Evolutionary conservation across 2,888 invertebrate species (phyloP), one percentile per base, ranked within the genome.

Genomic region (Linnaemya tessellans): DNA sequence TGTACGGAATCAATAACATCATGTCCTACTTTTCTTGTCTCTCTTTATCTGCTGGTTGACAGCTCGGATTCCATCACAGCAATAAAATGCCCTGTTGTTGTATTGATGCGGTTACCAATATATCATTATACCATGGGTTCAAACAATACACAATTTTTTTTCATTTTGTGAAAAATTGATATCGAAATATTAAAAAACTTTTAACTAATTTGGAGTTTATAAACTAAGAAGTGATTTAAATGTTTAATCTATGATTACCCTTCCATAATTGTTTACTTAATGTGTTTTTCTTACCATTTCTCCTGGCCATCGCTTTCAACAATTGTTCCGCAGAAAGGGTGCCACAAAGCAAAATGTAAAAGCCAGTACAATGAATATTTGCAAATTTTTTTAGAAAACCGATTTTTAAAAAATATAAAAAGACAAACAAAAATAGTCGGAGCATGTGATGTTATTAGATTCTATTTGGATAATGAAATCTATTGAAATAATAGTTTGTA

Each of bases 91-190:
- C 30, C 30, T 30, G 30, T 30, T 30, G 30, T 30, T 30, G 30
- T 30, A 30, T 2, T 2, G 3, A 3, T 30, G 3, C 30, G 5
- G 30, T 5, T 30, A 30, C 30, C 30, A 30, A 5, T 30, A 30
- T 30, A 30, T 30, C 30, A 30, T 30, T 30, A 2, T 30, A 5
- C 5, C 3, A 30, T 30, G 30, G 30, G 62, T 73, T 65, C 30
- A 54, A 54, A 79, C 56, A 80, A 67, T 80, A 73, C 73, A 80
- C 65, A 80, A 46, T 73, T 80, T 73, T 80, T 65, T 80, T 73
- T 73, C 2, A 41, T 10, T 11, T 38, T 46, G 49, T 25, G 11
- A 10, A 62, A 62, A 62, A 60, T 8, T 38, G 22, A n/a, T 30
- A 20, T 11, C 18, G 30, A 51, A 51, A 51, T 3, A 25, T 25